phyloP scores from a whole-genome alignment of 2,888 invertebrate species.

The Trimorus sp. region DNA sequence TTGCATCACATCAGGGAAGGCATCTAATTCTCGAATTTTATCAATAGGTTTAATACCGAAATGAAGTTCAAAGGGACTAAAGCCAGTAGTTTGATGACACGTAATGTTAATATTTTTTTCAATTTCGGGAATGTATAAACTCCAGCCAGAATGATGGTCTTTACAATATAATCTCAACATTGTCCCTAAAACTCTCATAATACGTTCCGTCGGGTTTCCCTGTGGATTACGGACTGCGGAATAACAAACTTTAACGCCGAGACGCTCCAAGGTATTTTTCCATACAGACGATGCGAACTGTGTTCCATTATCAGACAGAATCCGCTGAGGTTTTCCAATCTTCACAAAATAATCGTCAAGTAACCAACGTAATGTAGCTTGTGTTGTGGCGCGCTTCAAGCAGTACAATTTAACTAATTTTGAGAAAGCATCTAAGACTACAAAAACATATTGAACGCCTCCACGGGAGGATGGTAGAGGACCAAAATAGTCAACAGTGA shows the following conservation, averaged over 20 bases:
- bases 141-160: conserved; percentile 32
- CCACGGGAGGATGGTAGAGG: conserved; percentile 44
- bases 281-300: conserved; percentile 39
- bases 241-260: conserved; percentile 19
- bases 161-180: conserved; percentile 17
- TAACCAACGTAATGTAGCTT: conserved; percentile 24
- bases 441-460: conserved; percentile 51
- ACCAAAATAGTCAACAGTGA: conserved; percentile 56
- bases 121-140: conserved; percentile 22
- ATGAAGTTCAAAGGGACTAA: conserved; percentile 13
- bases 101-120: conserved; percentile 25
- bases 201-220: conserved; percentile 17
- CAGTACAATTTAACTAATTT: conserved; percentile 53
- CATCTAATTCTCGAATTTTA: neutral
- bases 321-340: conserved; percentile 29
- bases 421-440: conserved; percentile 18
- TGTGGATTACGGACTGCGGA: conserved; percentile 26
- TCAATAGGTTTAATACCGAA: conserved; percentile 7
- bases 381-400: conserved; percentile 47
- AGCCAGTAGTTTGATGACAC: conserved; percentile 3
- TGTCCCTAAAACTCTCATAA: conserved; percentile 6
- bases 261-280: conserved; percentile 16
- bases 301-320: conserved; percentile 40
- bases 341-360: conserved; percentile 22
- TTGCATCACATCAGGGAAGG: conserved; percentile 5